Conservation (phyloP, 2,113 vertebrate species). For the Marmota flaviventris region DNA sequence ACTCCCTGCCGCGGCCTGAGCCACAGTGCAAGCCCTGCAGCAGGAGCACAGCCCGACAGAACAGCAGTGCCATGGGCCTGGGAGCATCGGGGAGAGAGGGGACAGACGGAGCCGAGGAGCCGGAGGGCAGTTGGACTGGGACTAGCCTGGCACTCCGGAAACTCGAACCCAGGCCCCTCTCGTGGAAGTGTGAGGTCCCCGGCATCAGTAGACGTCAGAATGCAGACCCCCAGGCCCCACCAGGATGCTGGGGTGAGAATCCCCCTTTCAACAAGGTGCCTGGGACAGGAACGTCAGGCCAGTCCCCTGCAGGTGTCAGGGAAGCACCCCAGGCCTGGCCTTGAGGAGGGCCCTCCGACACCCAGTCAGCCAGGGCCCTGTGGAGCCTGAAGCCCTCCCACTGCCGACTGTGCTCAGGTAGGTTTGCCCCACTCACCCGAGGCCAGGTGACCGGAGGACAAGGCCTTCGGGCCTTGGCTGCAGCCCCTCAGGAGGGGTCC, state of each 20-base stretch:
- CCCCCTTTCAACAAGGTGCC: neutral
- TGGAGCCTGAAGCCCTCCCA: rapidly evolving
- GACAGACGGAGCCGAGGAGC: rapidly evolving
- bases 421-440: neutral
- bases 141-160: rapidly evolving
- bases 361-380: neutral
- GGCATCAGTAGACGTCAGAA: neutral
- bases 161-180: rapidly evolving
- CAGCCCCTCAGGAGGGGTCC: neutral
- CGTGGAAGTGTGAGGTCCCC: too few relatives aligned
- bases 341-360: too few relatives aligned
- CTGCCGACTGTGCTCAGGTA: neutral
- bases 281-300: rapidly evolving
- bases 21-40: rapidly evolving
- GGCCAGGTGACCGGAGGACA: neutral
- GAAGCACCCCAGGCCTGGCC: neutral
- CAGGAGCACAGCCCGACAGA: rapidly evolving
- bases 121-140: rapidly evolving
- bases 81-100: rapidly evolving
- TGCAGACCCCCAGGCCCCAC: neutral
- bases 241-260: neutral
- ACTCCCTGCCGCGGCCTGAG: rapidly evolving
- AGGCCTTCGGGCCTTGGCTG: too few relatives aligned
- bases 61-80: rapidly evolving
- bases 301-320: rapidly evolving